Conservation (phyloP, 2,888 invertebrate genomes). For the Acleris sparsana region DNA sequence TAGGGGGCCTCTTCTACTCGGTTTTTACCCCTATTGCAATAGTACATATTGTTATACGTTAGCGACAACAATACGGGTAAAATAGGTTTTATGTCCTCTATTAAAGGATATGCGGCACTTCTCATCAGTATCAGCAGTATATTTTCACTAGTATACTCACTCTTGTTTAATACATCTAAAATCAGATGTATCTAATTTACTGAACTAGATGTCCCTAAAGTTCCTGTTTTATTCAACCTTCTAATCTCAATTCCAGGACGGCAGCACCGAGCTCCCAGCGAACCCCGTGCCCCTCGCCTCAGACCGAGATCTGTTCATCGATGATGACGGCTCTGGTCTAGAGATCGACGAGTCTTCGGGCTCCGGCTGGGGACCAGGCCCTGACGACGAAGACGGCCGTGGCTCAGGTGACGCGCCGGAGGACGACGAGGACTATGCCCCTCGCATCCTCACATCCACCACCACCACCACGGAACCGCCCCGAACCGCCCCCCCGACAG, state of each 20-base stretch:
- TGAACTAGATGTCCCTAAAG: background rate
- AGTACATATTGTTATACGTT: too few species aligned
- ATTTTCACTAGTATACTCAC: too few species aligned
- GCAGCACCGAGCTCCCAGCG: slow-evolving; percentile 62
- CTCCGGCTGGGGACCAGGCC: slow-evolving; percentile 89
- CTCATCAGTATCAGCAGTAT: too few species aligned
- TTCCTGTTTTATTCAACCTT: background rate
- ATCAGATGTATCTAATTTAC: too few species aligned
- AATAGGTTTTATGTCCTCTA: too few species aligned
- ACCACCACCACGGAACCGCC: slow-evolving; percentile 41
- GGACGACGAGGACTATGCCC: slow-evolving; percentile 75
- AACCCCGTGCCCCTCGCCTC: slow-evolving; percentile 68
- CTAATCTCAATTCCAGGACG: slow-evolving; percentile 65
- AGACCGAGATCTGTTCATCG: slow-evolving; percentile 88
- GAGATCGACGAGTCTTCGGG: slow-evolving; percentile 93
- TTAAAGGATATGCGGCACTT: too few species aligned
- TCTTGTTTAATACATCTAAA: too few species aligned
- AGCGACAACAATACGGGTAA: too few species aligned
- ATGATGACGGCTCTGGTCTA: slow-evolving; percentile 90
- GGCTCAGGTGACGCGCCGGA: slow-evolving; percentile 74
- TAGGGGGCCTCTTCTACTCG: too few species aligned
- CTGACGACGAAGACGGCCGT: slow-evolving; percentile 89
- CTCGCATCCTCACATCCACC: slow-evolving; percentile 42
- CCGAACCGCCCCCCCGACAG: slow-evolving; percentile 2
- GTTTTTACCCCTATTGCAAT: too few species aligned